These are phyloP conservation scores for Macrobrachium rosenbergii DNA, from an alignment of 1,140 invertebrate species.

Conservation along the genomic window DNA sequence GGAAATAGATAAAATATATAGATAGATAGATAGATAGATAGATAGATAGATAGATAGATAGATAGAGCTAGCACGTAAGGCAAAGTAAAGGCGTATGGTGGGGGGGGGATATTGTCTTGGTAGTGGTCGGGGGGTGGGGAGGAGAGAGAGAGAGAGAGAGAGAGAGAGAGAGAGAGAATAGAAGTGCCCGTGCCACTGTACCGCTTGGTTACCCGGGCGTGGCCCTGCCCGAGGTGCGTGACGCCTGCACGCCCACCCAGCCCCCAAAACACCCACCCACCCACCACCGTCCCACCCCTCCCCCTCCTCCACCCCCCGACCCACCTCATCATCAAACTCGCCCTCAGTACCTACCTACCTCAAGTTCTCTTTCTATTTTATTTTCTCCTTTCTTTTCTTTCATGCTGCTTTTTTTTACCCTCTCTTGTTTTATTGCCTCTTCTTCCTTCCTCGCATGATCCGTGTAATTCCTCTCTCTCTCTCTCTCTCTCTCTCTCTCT, in stretches of 20 bases:
- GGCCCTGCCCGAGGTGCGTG: neutral
- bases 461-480: neutral
- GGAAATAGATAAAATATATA: too few relatives aligned
- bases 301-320: neutral
- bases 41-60: too few relatives aligned
- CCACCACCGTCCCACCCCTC: neutral
- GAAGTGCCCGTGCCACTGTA: conserved; percentile 19
- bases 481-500: neutral
- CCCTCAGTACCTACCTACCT: neutral
- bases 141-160: neutral
- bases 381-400: neutral
- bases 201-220: conserved; percentile 29
- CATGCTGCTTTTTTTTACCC: too few relatives aligned
- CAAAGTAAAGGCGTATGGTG: too few relatives aligned
- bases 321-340: neutral
- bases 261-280: neutral
- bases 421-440: neutral
- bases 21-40: too few relatives aligned
- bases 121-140: neutral
- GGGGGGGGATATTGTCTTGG: neutral
- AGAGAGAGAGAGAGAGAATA: neutral
- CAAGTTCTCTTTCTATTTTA: neutral
- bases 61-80: too few relatives aligned
- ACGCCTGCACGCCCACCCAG: neutral
- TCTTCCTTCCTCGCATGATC: neutral